Conservation (phyloP, 1,140 invertebrate genomes). For the Caligus rogercresseyi region DNA sequence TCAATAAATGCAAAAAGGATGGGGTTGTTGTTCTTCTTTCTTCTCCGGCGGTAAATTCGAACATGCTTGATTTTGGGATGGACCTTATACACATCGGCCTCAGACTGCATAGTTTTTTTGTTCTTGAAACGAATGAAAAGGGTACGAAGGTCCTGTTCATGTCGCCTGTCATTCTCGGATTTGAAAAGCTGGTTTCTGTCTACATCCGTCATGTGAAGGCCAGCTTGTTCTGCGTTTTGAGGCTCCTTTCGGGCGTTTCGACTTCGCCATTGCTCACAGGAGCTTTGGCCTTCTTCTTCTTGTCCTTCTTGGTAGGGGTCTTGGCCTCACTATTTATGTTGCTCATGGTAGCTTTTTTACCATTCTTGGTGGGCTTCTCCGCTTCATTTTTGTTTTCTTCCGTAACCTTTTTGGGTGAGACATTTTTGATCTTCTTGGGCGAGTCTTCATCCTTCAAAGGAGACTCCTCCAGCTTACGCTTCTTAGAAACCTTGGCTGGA, state of each 20-base stretch:
- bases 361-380: too few species aligned
- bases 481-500: not conserved
- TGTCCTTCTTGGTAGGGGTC: not conserved
- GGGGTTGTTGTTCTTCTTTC: not conserved
- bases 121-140: not conserved
- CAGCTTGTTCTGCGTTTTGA: not conserved
- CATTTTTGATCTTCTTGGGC: too few species aligned
- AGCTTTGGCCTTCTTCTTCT: not conserved
- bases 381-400: too few species aligned
- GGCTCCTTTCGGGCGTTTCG: not conserved
- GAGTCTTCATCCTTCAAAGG: not conserved
- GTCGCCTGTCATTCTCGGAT: not conserved
- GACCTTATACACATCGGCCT: not conserved
- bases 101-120: not conserved
- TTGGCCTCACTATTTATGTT: too few species aligned
- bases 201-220: not conserved
- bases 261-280: not conserved
- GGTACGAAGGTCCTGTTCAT: not conserved
- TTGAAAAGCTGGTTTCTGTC: not conserved
- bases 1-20: conserved; percentile 6
- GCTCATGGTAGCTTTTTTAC: too few species aligned
- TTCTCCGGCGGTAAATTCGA: not conserved
- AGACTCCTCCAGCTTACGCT: not conserved
- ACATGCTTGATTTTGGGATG: conserved; percentile 5
- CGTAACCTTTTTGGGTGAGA: too few species aligned